Conservation (phyloP, 2,797 vertebrate genomes). For the Spea hammondii region DNA sequence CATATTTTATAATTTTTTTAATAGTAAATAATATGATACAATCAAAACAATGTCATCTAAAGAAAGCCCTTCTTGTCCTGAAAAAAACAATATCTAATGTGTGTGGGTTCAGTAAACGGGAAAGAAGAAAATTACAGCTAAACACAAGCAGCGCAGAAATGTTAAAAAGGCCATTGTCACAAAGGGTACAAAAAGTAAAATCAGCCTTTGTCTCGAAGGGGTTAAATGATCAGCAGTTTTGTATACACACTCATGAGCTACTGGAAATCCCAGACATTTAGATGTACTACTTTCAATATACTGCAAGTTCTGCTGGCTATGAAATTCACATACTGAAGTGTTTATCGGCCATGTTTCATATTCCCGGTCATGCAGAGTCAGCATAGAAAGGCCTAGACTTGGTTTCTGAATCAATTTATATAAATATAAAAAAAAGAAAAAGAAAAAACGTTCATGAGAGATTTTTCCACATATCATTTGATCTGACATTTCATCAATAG, state of each 20-base stretch:
- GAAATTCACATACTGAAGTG: neutral
- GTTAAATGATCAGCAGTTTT: too few relatives aligned
- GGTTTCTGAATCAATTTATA: neutral
- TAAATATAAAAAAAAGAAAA: neutral
- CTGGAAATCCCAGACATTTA: neutral
- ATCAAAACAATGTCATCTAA: too few relatives aligned
- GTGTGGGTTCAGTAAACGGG: too few relatives aligned
- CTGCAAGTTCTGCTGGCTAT: neutral
- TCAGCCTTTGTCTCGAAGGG: too few relatives aligned
- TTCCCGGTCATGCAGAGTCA: conserved; percentile 5
- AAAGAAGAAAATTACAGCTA: too few relatives aligned
- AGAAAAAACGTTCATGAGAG: neutral
- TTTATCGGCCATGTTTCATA: neutral
- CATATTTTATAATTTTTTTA: too few relatives aligned
- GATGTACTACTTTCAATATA: neutral
- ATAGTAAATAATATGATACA: too few relatives aligned
- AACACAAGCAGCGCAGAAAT: too few relatives aligned
- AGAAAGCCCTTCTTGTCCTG: too few relatives aligned
- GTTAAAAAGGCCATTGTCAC: too few relatives aligned
- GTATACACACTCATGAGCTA: neutral
- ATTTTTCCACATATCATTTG: conserved; percentile 2
- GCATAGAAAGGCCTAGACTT: neutral
- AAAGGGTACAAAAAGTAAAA: too few relatives aligned
- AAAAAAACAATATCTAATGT: too few relatives aligned
- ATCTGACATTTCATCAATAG: conserved; percentile 7